Percentiles rank a stretch among this genome's conserved stretches.
phyloP scores from a whole-genome alignment of 2,113 vertebrate species.

The Bubo scandiacus region DNA sequence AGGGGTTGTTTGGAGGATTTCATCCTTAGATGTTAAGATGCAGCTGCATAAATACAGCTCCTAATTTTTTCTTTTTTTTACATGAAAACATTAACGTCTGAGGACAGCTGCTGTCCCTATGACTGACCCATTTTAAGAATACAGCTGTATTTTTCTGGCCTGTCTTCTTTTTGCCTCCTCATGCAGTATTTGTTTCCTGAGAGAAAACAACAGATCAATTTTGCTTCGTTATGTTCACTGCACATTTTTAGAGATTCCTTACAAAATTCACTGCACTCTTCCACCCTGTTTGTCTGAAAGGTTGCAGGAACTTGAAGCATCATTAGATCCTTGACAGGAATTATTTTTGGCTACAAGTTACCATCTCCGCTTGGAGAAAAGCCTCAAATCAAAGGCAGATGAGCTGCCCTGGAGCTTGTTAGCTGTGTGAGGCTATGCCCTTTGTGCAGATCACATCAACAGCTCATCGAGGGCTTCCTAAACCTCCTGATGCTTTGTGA shows the following conservation, averaged over 20 bases:
- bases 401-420: conserved; percentile 29
- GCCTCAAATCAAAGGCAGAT: conserved; percentile 5
- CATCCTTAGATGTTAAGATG: background rate
- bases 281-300: background rate
- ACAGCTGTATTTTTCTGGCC: background rate
- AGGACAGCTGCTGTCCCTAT: background rate
- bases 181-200: background rate
- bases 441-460: background rate
- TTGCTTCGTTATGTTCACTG: background rate
- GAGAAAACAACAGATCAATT: conserved; percentile 36
- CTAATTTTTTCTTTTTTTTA: background rate
- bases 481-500: background rate
- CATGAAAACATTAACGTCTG: background rate
- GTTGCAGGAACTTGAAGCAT: conserved; percentile 18
- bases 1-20: background rate
- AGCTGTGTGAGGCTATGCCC: background rate
- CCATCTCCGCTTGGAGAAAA: background rate
- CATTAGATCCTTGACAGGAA: background rate
- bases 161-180: background rate
- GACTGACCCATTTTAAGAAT: background rate
- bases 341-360: conserved; percentile 3
- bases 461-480: background rate
- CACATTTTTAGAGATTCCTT: background rate
- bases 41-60: background rate
- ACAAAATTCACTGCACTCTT: background rate